Evolutionary conservation across 2,113 vertebrate genomes (phyloP).

Genomic region (Thymallus thymallus): DNA sequence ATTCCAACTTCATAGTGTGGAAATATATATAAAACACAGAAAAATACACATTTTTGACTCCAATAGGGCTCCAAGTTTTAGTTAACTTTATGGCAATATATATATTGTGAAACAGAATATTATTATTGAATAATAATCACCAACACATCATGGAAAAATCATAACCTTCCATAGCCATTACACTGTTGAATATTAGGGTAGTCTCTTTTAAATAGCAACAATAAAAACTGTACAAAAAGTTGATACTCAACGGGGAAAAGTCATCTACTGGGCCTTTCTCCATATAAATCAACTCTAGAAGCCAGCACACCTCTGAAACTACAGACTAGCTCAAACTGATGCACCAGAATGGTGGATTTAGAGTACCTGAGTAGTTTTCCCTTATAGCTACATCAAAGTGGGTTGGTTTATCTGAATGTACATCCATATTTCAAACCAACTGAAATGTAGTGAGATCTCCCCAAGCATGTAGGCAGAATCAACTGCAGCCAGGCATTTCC

Average conservation of each 20-base stretch:
- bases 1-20: no score
- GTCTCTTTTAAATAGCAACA: constrained; percentile 28
- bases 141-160: constrained; percentile 29
- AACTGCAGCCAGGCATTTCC: no score
- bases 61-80: no score
- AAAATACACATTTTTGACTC: no score
- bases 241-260: constrained; percentile 15
- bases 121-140: constrained; percentile 39
- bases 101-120: not conserved
- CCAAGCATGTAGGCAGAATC: no score
- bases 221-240: constrained; percentile 35
- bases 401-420: not conserved
- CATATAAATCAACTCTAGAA: constrained; percentile 13
- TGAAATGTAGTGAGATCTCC: not conserved
- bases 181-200: constrained; percentile 11
- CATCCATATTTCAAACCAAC: not conserved
- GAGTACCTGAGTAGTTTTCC: constrained; percentile 67
- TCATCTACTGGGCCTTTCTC: constrained; percentile 18
- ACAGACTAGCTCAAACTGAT: constrained; percentile 12
- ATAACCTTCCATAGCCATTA: constrained; percentile 6
- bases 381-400: constrained; percentile 54
- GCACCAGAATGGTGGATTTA: no score
- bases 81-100: constrained; percentile 24
- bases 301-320: constrained; percentile 18
- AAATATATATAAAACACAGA: no score